Conservation (phyloP, 1,140 invertebrate species). For the Drosophila rhopaloa region DNA sequence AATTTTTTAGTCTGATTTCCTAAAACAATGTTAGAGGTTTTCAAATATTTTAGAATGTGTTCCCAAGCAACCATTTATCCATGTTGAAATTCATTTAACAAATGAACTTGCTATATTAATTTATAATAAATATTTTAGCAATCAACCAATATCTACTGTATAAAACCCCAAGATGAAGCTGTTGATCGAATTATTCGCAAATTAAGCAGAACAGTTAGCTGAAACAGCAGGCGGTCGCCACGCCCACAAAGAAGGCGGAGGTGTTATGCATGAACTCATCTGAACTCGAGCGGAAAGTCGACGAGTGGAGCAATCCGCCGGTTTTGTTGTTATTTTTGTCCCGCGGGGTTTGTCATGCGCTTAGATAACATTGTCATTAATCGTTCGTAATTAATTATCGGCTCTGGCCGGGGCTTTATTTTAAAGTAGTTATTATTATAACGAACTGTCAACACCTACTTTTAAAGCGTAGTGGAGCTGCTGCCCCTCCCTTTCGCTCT, state of each 20-base stretch:
- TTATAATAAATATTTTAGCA: no score
- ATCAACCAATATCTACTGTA: neutral
- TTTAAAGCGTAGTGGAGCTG: slow-evolving; percentile 34
- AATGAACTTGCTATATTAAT: no score
- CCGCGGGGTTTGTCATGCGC: slow-evolving; percentile 60
- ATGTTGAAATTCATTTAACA: no score
- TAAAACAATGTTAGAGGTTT: no score
- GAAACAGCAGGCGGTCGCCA: slow-evolving; percentile 39
- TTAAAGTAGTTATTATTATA: slow-evolving; percentile 79
- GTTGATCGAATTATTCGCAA: slow-evolving; percentile 58
- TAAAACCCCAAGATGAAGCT: slow-evolving; percentile 16
- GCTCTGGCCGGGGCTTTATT: slow-evolving; percentile 56
- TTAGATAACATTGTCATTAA: slow-evolving; percentile 77
- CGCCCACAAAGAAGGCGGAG: slow-evolving; percentile 21
- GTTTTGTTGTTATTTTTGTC: slow-evolving; percentile 6
- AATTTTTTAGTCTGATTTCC: no score
- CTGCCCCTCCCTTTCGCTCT: slow-evolving; percentile 1
- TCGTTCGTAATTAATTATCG: slow-evolving; percentile 77
- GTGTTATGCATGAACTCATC: slow-evolving; percentile 56
- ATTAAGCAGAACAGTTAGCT: slow-evolving; percentile 48
- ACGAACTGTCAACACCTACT: slow-evolving; percentile 78
- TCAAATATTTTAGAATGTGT: no score
- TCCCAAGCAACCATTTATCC: no score
- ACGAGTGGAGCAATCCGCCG: slow-evolving; percentile 24
- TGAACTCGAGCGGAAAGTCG: slow-evolving; percentile 60